A percentile compares a stretch with the other conserved stretches of the same genome.
Evolutionary conservation across 2,888 invertebrate genomes (phyloP).

Genomic region (Cryptops parisi): DNA sequence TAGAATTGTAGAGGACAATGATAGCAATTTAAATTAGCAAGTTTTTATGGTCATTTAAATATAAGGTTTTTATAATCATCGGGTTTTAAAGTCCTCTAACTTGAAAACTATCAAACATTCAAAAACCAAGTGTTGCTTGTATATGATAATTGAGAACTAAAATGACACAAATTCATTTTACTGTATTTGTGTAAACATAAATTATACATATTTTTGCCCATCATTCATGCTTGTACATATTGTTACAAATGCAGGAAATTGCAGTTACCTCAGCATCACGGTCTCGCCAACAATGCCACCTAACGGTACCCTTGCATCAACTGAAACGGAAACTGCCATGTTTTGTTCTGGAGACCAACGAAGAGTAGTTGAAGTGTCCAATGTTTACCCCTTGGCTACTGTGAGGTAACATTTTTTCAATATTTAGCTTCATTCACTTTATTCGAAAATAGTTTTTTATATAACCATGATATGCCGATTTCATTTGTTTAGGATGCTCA

Average conservation of each 20-base stretch:
- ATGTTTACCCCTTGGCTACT: neutral
- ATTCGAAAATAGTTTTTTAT: too few species aligned
- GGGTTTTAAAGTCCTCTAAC: too few species aligned
- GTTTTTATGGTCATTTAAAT: too few species aligned
- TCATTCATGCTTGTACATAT: too few species aligned
- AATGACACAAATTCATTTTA: neutral
- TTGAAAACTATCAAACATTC: too few species aligned
- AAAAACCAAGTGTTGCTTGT: neutral
- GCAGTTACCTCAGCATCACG: slow-evolving; percentile 5
- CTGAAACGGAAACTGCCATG: neutral
- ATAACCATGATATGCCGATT: neutral
- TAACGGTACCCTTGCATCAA: neutral
- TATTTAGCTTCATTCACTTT: too few species aligned
- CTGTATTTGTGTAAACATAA: too few species aligned
- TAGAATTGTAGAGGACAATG: too few species aligned
- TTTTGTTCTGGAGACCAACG: slow-evolving; percentile 10
- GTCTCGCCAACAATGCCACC: neutral
- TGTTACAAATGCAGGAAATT: slow-evolving; percentile 6
- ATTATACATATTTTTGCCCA: too few species aligned
- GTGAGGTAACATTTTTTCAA: neutral
- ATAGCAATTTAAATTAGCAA: too few species aligned
- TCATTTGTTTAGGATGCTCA: neutral
- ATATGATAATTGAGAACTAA: neutral
- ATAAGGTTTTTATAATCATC: too few species aligned
- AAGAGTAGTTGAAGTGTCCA: neutral